A percentile compares a stretch with the other conserved stretches of the same genome.
Conservation (phyloP, 2,888 invertebrate genomes). For the Dryocosmus kuriphilus region DNA sequence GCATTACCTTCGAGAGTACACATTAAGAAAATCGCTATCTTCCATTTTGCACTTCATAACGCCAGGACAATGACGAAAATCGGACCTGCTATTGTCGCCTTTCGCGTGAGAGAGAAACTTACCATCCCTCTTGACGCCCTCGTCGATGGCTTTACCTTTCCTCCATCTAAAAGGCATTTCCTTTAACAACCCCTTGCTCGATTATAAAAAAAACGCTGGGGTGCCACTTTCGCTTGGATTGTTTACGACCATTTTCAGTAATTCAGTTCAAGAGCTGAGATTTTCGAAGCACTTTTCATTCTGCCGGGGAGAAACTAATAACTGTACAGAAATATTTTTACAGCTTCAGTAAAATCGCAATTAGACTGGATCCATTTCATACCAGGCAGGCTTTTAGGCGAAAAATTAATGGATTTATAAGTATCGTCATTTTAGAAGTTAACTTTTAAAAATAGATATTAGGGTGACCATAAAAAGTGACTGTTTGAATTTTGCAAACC, state of each 20-base stretch:
- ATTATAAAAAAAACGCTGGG: constrained; percentile 31
- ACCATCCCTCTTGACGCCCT: constrained; percentile 46
- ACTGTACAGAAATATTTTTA: not conserved
- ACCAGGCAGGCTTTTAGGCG: too few relatives aligned
- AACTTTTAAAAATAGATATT: too few relatives aligned
- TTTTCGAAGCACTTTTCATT: not conserved
- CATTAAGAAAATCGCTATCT: constrained; percentile 71
- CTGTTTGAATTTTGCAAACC: too few relatives aligned
- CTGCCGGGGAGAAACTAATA: not conserved
- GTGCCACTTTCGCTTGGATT: constrained; percentile 14
- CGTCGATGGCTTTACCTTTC: constrained; percentile 35
- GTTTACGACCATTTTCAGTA: constrained; percentile 10
- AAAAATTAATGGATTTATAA: too few relatives aligned
- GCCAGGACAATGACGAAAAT: constrained; percentile 68
- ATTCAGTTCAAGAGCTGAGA: not conserved
- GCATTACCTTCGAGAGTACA: constrained; percentile 46
- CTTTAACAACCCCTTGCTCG: constrained; percentile 29
- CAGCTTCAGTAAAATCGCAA: not conserved
- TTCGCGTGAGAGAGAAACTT: constrained; percentile 58
- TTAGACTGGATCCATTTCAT: too few relatives aligned
- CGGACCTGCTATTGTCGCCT: constrained; percentile 55
- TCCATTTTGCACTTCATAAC: constrained; percentile 76
- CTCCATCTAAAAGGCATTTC: constrained; percentile 28
- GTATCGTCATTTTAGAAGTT: too few relatives aligned
- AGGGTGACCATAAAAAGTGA: too few relatives aligned